Base-by-base conservation (phyloP, 2,797 vertebrate genomes). In the Sebastolobus altivelis region DNA sequence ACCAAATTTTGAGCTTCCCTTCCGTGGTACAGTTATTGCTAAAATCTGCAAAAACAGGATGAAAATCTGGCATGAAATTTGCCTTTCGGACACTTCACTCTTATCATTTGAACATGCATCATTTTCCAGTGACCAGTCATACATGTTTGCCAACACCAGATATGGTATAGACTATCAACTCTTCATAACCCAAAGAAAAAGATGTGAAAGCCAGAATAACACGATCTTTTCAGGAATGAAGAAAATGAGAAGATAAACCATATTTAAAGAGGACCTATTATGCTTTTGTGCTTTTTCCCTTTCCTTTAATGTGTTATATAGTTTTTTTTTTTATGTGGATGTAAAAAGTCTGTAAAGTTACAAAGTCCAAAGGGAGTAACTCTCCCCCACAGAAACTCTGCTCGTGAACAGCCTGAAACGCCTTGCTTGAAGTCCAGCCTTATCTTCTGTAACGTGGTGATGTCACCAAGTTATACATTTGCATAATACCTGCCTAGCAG, bases 41-140 rank as follows among this genome's bases (percentile, higher is more conserved):
- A 18, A 37, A 76, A 46, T n/a, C 18, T 75, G n/a, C 59, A 68
- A 77, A 61, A 37, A 13, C n/a, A 31, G 10, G 1, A 75, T 25
- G 25, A 25, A 25, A 25, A 25, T 25, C 25, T 25, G 25, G 25
- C 27, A 37, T 66, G 7, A 31, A 75, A 46, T 40, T 4, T 49
- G 25, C 29, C 67, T 58, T 67, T 58, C 62, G 29, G 27, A 62
- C 25, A 55, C 46, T 76, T 74, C 4, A 61, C 14, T 55, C 27
- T 37, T 16, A 55, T 55, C 12, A 59, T 38, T 58, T 13, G 12
- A 61, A 62, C 18, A 60, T 33, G 12, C 8, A 8, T 37, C 1
- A 18, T 1, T 72, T 65, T 65, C 16, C 14, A 58, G 7, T 65
- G 52, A n/a, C 8, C 16, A 25, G 25, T 7, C 22, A 73, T 56